These are phyloP conservation scores for Addax nasomaculatus DNA, from an alignment of 2,113 vertebrate species.

Conservation along the genomic window DNA sequence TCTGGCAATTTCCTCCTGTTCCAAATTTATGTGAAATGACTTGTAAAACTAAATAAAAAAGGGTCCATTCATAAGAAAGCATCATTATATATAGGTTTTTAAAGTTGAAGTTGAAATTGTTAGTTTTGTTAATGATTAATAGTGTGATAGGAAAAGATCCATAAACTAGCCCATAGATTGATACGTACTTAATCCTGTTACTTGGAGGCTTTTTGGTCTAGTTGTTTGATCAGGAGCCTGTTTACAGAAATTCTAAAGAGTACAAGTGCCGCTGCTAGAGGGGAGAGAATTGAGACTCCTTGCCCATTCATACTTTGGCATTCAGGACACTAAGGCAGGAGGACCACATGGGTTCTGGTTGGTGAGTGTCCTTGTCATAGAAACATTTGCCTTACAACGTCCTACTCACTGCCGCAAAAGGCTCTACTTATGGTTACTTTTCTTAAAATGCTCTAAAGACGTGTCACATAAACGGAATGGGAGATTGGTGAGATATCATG, in stretches of 20 bases:
- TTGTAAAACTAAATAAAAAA: constrained; percentile 65
- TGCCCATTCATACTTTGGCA: constrained; percentile 32
- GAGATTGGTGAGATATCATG: constrained; percentile 68
- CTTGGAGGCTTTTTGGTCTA: constrained; percentile 49
- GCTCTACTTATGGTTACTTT: constrained; percentile 26
- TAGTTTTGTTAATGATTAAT: constrained; percentile 37
- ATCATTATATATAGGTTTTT: constrained; percentile 46
- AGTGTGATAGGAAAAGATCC: constrained; percentile 36
- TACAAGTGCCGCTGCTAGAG: constrained; percentile 8
- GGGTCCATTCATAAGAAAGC: constrained; percentile 27
- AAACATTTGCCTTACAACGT: constrained; percentile 38
- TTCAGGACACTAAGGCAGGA: constrained; percentile 36
- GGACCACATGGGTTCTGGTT: constrained; percentile 42
- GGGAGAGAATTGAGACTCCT: constrained; percentile 31
- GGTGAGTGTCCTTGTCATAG: constrained; percentile 52
- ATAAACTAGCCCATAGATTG: constrained; percentile 37
- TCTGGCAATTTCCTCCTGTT: constrained; percentile 47
- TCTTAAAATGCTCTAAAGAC: constrained; percentile 33
- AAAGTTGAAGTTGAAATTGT: constrained; percentile 75
- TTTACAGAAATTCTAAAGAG: constrained; percentile 46
- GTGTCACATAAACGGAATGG: constrained; percentile 49
- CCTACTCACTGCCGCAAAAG: constrained; percentile 25
- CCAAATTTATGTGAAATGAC: constrained; percentile 46
- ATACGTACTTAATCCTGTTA: constrained; percentile 46
- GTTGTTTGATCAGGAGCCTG: constrained; percentile 48